Evolutionary conservation across 2,113 vertebrate species (phyloP).

Genomic region (Elachura formosa): DNA sequence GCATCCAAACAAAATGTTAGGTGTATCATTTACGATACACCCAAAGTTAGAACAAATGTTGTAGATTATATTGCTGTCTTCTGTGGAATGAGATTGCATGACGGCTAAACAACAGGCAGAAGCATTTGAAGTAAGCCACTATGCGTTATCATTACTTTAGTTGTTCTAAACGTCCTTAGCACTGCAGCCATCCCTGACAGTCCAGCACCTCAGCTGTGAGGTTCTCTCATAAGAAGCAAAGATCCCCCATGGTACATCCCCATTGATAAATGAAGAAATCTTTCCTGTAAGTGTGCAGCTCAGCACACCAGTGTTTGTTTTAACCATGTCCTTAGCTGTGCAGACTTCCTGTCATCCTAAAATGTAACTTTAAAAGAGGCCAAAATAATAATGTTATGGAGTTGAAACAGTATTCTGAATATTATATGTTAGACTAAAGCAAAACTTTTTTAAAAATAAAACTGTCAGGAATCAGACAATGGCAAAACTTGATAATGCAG

Average conservation of each 20-base stretch:
- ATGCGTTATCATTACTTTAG: neutral
- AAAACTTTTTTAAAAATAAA: neutral
- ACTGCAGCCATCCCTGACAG: neutral
- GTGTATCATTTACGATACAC: neutral
- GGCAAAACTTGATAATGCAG: neutral
- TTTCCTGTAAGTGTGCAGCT: neutral
- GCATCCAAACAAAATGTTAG: neutral
- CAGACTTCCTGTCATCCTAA: neutral
- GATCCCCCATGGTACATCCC: accelerated
- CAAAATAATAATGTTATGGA: accelerated
- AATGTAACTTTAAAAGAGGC: neutral
- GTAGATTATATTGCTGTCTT: neutral
- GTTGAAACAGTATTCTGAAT: neutral
- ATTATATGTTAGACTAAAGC: neutral
- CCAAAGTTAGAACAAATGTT: neutral
- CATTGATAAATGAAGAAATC: neutral
- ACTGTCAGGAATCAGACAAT: neutral
- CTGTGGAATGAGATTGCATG: neutral
- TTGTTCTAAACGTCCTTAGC: neutral
- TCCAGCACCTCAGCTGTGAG: neutral
- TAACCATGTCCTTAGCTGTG: neutral
- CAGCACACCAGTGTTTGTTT: neutral
- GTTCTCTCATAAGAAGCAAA: neutral
- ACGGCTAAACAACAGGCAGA: neutral
- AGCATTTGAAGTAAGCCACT: neutral